Conservation (phyloP, 2,888 invertebrate species). For the Nomada fucata region DNA sequence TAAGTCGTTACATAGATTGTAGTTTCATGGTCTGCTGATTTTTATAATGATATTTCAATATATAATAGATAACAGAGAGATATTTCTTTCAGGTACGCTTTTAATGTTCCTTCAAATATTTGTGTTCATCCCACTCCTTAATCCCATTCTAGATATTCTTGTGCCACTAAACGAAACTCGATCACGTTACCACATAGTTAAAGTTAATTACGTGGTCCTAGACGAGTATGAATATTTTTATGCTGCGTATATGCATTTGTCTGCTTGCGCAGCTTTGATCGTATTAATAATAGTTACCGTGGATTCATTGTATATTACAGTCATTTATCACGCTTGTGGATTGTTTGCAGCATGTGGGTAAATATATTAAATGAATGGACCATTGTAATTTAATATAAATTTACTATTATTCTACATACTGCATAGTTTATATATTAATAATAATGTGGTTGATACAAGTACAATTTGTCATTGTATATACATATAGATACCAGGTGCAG, state of each 20-base stretch:
- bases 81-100: neutral
- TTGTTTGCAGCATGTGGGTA: conserved; percentile 19
- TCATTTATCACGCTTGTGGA: conserved; percentile 19
- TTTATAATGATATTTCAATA: too few species aligned
- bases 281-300: neutral
- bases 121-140: neutral
- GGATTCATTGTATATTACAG: conserved; percentile 38
- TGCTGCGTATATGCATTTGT: neutral
- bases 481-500: conserved; percentile 5
- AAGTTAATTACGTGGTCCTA: conserved; percentile 14
- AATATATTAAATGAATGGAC: neutral
- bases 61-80: neutral
- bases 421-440: neutral
- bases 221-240: conserved; percentile 37
- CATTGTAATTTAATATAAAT: neutral
- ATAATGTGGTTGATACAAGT: too few species aligned
- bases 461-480: too few species aligned
- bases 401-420: neutral
- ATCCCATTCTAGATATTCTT: neutral
- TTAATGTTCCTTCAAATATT: neutral
- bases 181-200: neutral
- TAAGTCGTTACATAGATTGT: neutral
- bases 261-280: neutral
- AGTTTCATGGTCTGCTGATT: too few species aligned
- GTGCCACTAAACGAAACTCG: conserved; percentile 15